These are phyloP conservation scores for Pammene aurita DNA, from an alignment of 2,888 invertebrate genomes.

Conservation along the genomic window DNA sequence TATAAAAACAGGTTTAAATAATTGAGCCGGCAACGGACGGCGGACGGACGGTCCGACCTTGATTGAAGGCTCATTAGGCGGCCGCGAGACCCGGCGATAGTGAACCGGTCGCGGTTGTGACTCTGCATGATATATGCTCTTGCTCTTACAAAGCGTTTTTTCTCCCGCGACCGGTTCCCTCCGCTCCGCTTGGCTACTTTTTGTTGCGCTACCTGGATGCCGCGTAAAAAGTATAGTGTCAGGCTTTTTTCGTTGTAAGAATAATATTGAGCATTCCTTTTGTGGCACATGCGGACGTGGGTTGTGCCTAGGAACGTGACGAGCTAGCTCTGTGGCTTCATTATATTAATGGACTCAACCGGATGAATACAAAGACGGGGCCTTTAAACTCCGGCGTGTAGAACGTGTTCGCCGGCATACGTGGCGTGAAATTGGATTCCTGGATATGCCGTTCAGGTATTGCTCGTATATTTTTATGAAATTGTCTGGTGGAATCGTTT, in stretches of 20 bases:
- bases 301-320: conserved; percentile 71
- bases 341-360: conserved; percentile 79
- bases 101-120: conserved; percentile 74
- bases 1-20: conserved; percentile 55
- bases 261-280: conserved; percentile 81
- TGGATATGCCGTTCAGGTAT: conserved; percentile 47
- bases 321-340: conserved; percentile 76
- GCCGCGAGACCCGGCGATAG: conserved; percentile 61
- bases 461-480: conserved; percentile 19
- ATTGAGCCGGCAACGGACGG: conserved; percentile 56
- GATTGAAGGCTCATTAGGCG: conserved; percentile 79
- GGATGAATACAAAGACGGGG: conserved; percentile 79
- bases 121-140: conserved; percentile 79
- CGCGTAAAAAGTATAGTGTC: conserved; percentile 73
- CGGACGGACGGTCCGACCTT: conserved; percentile 69
- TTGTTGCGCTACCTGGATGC: conserved; percentile 78
- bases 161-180: conserved; percentile 69
- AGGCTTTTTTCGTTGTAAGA: conserved; percentile 74
- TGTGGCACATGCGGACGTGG: conserved; percentile 79
- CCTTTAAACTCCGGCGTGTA: conserved; percentile 73
- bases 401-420: conserved; percentile 64
- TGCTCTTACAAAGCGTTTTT: conserved; percentile 70
- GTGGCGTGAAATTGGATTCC: conserved; percentile 66
- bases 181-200: conserved; percentile 61
- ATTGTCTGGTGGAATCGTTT: conserved; percentile 6